Conservation (phyloP, 2,797 vertebrate genomes). For the Perodicticus potto region DNA sequence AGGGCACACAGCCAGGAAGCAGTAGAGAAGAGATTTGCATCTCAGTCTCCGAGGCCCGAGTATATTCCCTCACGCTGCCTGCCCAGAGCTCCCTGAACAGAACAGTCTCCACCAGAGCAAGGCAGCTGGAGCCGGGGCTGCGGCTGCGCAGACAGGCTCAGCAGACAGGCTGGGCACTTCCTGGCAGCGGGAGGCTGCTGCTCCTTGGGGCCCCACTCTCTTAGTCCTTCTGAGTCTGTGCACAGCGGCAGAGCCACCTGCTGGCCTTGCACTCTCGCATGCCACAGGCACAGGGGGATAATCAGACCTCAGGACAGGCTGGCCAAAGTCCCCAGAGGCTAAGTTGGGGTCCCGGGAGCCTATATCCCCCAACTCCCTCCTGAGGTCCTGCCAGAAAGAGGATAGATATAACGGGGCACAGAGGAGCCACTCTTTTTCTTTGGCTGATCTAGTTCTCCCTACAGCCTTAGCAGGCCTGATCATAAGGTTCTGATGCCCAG, state of each 20-base stretch:
- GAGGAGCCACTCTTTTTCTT: neutral
- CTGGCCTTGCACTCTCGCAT: neutral
- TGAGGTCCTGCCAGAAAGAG: neutral
- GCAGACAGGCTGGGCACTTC: neutral
- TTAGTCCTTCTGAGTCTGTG: neutral
- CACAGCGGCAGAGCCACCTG: neutral
- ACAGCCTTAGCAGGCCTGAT: neutral
- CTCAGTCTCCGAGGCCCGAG: neutral
- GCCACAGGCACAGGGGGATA: neutral
- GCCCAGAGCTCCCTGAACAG: neutral
- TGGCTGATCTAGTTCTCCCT: neutral
- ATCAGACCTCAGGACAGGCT: no score
- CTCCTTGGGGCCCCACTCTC: neutral
- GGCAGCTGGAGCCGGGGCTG: neutral
- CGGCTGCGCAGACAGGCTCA: neutral
- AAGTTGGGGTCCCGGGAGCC: neutral
- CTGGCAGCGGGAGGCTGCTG: neutral
- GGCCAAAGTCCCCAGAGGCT: neutral
- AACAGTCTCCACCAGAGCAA: neutral
- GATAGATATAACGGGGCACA: neutral
- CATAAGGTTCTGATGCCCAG: neutral
- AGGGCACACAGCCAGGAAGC: neutral
- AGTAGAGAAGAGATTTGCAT: neutral
- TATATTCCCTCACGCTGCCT: neutral
- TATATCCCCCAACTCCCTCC: neutral